Evolutionary conservation across 2,888 invertebrate genomes (phyloP), one percentile per base, ranked within the genome.

Genomic region (Idaea straminata): DNA sequence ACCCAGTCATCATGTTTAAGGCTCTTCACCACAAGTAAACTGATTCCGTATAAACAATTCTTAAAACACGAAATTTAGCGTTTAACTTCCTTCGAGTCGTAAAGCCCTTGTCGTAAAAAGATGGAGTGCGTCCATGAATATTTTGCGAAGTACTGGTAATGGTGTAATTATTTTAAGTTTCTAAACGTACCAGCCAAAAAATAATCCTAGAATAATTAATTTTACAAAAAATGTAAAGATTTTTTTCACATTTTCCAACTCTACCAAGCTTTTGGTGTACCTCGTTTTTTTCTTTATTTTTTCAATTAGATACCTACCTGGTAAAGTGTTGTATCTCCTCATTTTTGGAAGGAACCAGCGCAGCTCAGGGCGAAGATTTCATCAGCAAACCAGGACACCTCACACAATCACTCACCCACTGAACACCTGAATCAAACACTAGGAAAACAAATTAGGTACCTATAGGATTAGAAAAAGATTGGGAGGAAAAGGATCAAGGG

Each of bases 291-390:
- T 47, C 7, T 7, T 47, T 4, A 47, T 47, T 47, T 13, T 10
- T 13, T 47, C 5, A 36, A 10, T 47, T 47, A 13, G 47, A 7
- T 47, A 34, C 80, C 71, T 76, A 91, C 92, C 92, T 92, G 92
- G 88, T 75, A 87, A 75, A 71, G 89, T 83, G 73, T 84, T 80
- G 74, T 91, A 90, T 79, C 84, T 83, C 76, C 85, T 87, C 92
- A 92, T 92, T 63, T 72, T 80, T 75, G 72, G 64, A 73, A 75
- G 67, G 73, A 76, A 65, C 80, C 69, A 74, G 75, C 67, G 61
- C 65, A 69, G 75, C 78, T 84, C 85, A 86, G 82, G 77, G 72
- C 72, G 66, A 75, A 80, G 75, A 78, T 82, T 74, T 72, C 85
- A 87, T 88, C 88, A 84, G 86, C 88, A 76, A 80, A 79, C 80